Evolutionary conservation across 2,113 vertebrate genomes (phyloP).

Genomic region (Bambusicola thoracicus): DNA sequence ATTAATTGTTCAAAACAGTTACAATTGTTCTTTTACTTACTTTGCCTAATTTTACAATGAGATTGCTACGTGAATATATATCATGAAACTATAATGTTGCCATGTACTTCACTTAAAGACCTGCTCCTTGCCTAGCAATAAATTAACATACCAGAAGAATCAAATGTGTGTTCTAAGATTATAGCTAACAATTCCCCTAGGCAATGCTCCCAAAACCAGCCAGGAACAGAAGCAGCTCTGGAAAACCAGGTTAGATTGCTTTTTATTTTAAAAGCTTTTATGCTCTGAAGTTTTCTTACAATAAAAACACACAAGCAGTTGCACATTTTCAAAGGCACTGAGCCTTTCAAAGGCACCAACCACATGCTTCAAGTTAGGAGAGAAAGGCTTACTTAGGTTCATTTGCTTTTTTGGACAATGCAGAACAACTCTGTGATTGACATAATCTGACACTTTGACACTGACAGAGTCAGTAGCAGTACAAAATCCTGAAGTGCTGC

Average conservation of each 20-base stretch:
- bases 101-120: background rate
- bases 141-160: constrained; percentile 15
- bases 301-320: background rate
- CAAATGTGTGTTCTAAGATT: background rate
- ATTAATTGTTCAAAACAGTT: background rate
- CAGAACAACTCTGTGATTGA: background rate
- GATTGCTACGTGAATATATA: background rate
- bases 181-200: background rate
- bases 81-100: background rate
- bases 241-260: background rate
- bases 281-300: background rate
- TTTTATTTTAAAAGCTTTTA: background rate
- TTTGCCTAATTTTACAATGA: background rate
- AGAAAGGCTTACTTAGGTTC: background rate
- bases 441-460: background rate
- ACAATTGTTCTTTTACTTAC: background rate
- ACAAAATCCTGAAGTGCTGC: background rate
- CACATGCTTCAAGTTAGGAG: background rate
- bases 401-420: background rate
- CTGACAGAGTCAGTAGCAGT: background rate
- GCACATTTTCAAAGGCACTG: background rate
- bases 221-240: background rate
- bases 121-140: background rate
- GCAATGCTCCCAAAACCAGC: background rate
- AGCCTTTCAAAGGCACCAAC: background rate